Evolutionary conservation across 2,888 invertebrate genomes (phyloP), one percentile per base, ranked within the genome.

Genomic region (Xestia sexstrigata): DNA sequence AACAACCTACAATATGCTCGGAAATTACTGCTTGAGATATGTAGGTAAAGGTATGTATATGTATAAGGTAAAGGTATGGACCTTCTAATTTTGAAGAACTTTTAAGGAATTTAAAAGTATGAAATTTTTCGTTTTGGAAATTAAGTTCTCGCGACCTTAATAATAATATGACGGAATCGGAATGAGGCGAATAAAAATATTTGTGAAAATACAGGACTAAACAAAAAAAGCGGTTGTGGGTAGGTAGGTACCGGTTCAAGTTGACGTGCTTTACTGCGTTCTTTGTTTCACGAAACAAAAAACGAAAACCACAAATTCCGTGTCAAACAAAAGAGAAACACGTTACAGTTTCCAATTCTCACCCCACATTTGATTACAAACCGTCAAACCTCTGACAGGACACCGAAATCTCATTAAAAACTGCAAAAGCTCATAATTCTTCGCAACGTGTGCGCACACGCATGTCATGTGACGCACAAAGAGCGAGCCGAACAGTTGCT

Each of bases 401-500:
- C 80, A 85, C 78, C 71, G 77, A 82, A 87, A 80, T 76, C 83
- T 82, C 77, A 80, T 88, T 80, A 78, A 81, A 74, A 82, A 72
- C 65, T 76, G 60, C 63, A 78, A 87, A 81, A 77, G 74, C 76
- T 55, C 71, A 67, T 77, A 77, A 79, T 70, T 78, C 74, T 81
- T 68, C 49, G 66, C 47, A 55, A 65, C 67, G 78, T 66, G 73
- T 82, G 88, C 78, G 76, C 47, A 9, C n/a, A 60, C 79, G 79
- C 83, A 82, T 73, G 45, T 45, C 30, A 47, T n/a, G 73, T 88
- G 88, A 88, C 89, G 84, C 88, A 89, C 81, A 89, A 89, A 88
- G 87, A 82, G 83, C 71, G 71, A 63, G 81, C 70, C 76, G 72
- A 85, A 84, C 92, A 92, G 87, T 92, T 91, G 93, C 79, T 78